Evolutionary conservation across 2,888 invertebrate genomes (phyloP), one percentile per base, ranked within the genome.

Genomic region (Balanococcus diminutus): DNA sequence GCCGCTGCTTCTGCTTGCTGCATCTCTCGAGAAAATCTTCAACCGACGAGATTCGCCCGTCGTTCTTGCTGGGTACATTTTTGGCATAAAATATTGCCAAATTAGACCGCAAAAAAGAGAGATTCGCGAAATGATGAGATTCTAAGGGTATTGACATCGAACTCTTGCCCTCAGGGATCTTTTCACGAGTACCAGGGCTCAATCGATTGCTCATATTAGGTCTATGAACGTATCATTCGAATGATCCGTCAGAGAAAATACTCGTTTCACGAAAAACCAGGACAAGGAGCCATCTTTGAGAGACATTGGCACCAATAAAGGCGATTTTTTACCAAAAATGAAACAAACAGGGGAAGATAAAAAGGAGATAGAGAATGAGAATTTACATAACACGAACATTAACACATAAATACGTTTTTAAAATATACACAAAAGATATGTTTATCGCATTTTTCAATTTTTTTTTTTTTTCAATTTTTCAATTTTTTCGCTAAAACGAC

Each of bases 401-500:
- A 9, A 61, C 61, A 61, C 61, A 61, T 11, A 67, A 67, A 28
- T 16, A 31, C 25, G 28, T 28, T 25, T 67, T 67, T 67, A 28
- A 67, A 67, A 67, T 67, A 28, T 67, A 67, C 67, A 67, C 19
- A 67, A 67, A 67, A 67, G 67, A 67, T 67, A 67, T 67, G 67
- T 67, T 67, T 67, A 67, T 67, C 67, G 67, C 67, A 31, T 28
- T 28, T 28, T 67, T 67, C 28, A 8, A 28, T 67, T 67, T 67
- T 31, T 32, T 79, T 79, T 56, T 11, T 11, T 22, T 22, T 56
- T 28, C 14, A 9, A 9, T 46, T 46, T 46, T 46, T 14, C n/a
- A n/a, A n/a, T n/a, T 67, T 31, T 19, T 79, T 36, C 75, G 36
- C 75, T 79, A 79, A 56, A 79, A 79, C 75, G 32, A 79, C 75